phyloP scores from a whole-genome alignment of 2,797 vertebrate species.

The Alcedo atthis region DNA sequence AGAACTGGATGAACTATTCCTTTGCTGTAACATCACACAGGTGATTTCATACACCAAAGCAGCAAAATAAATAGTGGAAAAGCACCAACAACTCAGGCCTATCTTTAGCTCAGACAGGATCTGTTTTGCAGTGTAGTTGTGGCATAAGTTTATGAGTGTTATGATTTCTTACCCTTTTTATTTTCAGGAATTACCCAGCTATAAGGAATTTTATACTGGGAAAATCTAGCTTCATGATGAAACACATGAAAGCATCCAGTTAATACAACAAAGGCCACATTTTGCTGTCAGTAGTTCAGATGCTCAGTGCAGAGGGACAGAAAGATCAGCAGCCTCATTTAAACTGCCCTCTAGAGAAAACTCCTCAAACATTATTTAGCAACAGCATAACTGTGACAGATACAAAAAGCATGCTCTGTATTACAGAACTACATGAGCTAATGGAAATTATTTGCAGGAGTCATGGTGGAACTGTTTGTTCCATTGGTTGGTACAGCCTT shows the following conservation, averaged over 20 bases:
- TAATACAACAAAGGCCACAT: background rate
- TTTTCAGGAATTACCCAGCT: background rate
- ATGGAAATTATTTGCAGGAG: background rate
- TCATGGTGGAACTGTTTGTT: background rate
- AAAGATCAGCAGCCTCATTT: background rate
- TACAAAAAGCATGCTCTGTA: background rate
- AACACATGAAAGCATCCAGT: background rate
- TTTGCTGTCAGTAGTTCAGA: background rate
- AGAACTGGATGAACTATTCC: background rate
- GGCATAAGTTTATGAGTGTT: background rate
- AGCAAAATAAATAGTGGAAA: background rate
- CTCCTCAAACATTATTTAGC: background rate
- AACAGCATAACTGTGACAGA: background rate
- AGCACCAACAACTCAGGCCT: background rate
- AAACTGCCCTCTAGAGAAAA: background rate
- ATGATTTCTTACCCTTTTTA: background rate
- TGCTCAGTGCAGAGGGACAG: background rate
- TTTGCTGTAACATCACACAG: background rate
- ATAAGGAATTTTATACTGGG: background rate
- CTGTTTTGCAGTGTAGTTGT: background rate
- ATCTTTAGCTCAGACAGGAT: background rate
- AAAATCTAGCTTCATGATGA: background rate
- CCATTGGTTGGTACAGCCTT: background rate
- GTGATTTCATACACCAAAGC: background rate
- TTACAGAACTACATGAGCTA: background rate